These are phyloP conservation scores for Fringilla coelebs DNA, from an alignment of 2,797 vertebrate species.

Conservation along the genomic window DNA sequence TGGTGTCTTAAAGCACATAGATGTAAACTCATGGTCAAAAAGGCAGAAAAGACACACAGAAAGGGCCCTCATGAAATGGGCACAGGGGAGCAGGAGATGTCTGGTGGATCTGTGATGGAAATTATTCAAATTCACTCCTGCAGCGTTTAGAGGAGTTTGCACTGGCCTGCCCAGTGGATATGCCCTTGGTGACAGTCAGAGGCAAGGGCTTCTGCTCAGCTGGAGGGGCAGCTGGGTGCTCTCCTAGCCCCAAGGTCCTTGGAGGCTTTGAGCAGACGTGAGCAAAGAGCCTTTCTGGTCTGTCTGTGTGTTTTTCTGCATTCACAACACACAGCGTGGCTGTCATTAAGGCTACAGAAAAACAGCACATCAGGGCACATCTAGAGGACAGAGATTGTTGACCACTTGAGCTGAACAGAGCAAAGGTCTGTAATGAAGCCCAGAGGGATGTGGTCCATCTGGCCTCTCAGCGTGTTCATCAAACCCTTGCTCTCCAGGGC, in stretches of 20 bases:
- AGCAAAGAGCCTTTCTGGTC: neutral
- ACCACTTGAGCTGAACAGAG: neutral
- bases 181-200: neutral
- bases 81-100: neutral
- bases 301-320: neutral
- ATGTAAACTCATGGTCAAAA: neutral
- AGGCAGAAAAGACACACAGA: neutral
- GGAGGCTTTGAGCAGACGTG: neutral
- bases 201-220: neutral
- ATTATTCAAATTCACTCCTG: neutral
- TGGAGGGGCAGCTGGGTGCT: neutral
- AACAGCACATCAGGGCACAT: neutral
- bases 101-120: neutral
- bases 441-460: neutral
- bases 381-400: neutral
- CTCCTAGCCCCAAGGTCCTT: neutral
- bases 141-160: neutral
- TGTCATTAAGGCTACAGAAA: constrained; percentile 24
- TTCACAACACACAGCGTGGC: neutral
- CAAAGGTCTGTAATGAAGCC: constrained; percentile 13
- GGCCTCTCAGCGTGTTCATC: neutral
- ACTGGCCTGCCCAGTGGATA: neutral
- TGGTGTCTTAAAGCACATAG: neutral
- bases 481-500: neutral
- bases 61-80: neutral